Evolutionary conservation across 2,113 vertebrate species (phyloP), one percentile per base, ranked within the genome.

Genomic region (Dicentrarchus labrax): DNA sequence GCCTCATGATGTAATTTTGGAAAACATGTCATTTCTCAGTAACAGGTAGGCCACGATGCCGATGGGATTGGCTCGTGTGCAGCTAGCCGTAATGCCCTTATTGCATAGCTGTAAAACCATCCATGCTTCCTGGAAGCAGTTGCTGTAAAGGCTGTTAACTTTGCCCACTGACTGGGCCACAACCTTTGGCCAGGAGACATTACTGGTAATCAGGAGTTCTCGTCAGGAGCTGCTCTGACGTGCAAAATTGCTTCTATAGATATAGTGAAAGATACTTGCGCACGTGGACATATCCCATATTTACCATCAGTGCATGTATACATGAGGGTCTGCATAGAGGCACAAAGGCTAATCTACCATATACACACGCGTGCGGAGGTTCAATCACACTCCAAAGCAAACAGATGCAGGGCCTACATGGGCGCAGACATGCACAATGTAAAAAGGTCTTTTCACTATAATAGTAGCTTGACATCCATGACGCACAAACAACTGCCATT

Each of bases 1-100:
- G 88, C 85, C 75, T 90, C 76, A 76, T 91, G 89, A 92, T 90
- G 90, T 87, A 65, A 91, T 93, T 92, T 91, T 88, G 72, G 84
- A 56, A 85, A 89, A 90, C 78, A 78, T 86, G 86, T 91, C 61
- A 73, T 88, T 91, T 89, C 77, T 86, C 77, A 76, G 85, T 75
- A 84, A 85, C 91, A 94, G 89, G 89, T 93, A 90, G 78, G 77
- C 75, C 83, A 83, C 54, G 60, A 71, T 51, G 60, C 71, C 16
- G 38, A 39, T 70, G 47, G 80, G 81, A 68, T 83, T 75, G 72
- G 74, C 57, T 81, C 41, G 15, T 73, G 60, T 24, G 56, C 30
- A 8, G 22, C 76, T 45, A 57, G 82, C 65, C 86, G 86, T 78
- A 76, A 88, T 79, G 53, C 59, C 64, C 66, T 92, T 76, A 81